A percentile compares a stretch with the other conserved stretches of the same genome.
Conservation (phyloP, 2,113 vertebrate species). For the human (Homo sapiens) region GRCh38 chr11:32889001-32889500, state of each 20-base stretch:
- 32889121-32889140: not conserved
- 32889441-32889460: not conserved
- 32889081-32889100: not conserved
- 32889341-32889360: not conserved
- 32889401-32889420: not conserved
- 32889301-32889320: not conserved
- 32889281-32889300: conserved; percentile 32
- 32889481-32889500: not conserved
- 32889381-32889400: not conserved
- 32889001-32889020: not conserved
- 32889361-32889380: conserved; percentile 5
- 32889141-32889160: not conserved
- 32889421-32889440: not conserved
- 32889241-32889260: not conserved
- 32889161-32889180: not conserved
- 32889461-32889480: not conserved
- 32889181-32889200: not conserved
- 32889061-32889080: not conserved
- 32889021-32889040: not conserved
- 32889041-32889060: not conserved
- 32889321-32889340: not conserved
- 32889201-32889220: not conserved
- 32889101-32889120: not conserved
- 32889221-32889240: not conserved
- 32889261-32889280: not conserved